Conservation (phyloP, 2,888 invertebrate species). For the Apamea sordens region DNA sequence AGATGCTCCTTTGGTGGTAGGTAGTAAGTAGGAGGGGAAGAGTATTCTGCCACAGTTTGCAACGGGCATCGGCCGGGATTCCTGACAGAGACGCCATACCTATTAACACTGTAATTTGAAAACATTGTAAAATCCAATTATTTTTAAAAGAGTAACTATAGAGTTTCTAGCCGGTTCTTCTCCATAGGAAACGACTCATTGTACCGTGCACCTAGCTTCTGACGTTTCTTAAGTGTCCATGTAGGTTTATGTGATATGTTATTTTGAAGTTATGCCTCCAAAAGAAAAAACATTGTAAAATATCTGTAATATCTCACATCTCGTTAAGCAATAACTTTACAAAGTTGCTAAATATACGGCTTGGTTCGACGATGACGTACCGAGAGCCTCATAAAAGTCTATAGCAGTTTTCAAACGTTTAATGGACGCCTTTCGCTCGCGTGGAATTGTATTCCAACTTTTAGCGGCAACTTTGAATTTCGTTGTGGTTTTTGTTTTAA, state of each 20-base stretch:
- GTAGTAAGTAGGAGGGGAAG: too few relatives aligned
- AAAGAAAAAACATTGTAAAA: conserved; percentile 55
- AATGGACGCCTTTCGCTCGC: conserved; percentile 72
- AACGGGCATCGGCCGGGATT: too few relatives aligned
- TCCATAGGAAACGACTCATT: background rate
- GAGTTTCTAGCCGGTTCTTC: background rate
- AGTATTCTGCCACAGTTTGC: too few relatives aligned
- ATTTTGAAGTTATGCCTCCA: background rate
- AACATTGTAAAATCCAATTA: background rate
- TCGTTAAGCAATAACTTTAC: conserved; percentile 72
- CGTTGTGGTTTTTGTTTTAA: conserved; percentile 63
- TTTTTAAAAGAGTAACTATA: background rate
- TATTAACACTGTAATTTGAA: too few relatives aligned
- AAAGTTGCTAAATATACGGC: conserved; percentile 77
- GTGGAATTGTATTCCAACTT: conserved; percentile 71
- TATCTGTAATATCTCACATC: conserved; percentile 58
- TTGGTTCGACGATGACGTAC: conserved; percentile 71
- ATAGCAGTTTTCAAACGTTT: conserved; percentile 74
- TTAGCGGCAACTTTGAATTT: conserved; percentile 66
- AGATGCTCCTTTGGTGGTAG: too few relatives aligned
- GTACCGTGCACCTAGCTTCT: background rate
- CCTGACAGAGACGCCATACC: too few relatives aligned
- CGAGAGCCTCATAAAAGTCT: conserved; percentile 77
- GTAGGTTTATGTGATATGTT: background rate
- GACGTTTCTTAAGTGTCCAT: background rate